phyloP scores from a whole-genome alignment of 2,888 invertebrate species.

The Drepanosiphum platanoidis region DNA sequence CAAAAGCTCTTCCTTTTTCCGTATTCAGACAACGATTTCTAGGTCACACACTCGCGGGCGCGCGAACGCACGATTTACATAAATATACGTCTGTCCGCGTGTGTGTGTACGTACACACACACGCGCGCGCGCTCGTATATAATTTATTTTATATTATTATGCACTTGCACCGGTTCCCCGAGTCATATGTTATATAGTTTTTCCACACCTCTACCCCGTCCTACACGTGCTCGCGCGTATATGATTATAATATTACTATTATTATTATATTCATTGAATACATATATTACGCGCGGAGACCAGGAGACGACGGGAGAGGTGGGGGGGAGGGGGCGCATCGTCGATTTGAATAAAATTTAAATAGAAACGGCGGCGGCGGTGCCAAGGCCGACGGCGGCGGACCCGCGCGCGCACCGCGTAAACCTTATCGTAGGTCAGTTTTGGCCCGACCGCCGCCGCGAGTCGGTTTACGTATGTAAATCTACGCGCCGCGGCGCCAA shows the following conservation, averaged over 20 bases:
- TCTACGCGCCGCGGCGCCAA: background rate
- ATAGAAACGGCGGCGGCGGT: constrained; percentile 32
- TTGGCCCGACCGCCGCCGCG: constrained; percentile 53
- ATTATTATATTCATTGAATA: background rate
- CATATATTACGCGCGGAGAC: background rate
- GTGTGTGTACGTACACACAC: background rate
- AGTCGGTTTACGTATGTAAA: constrained; percentile 15
- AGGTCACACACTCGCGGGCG: constrained; percentile 19
- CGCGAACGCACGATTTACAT: too few species aligned
- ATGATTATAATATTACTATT: background rate
- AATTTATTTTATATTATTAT: constrained; percentile 32
- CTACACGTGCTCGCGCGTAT: background rate
- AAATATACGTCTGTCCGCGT: background rate
- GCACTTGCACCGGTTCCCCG: constrained; percentile 45
- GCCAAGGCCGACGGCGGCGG: too few species aligned
- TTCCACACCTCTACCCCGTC: background rate
- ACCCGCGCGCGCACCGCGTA: constrained; percentile 22
- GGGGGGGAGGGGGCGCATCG: constrained; percentile 1
- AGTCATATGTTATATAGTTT: background rate
- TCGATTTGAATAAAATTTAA: constrained; percentile 61
- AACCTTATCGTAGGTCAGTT: constrained; percentile 58
- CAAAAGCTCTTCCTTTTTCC: constrained; percentile 40
- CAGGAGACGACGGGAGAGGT: background rate
- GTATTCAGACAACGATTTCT: constrained; percentile 53
- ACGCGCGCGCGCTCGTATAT: background rate